phyloP scores from a whole-genome alignment of 2,888 invertebrate genomes.

The Abscondita cerata region DNA sequence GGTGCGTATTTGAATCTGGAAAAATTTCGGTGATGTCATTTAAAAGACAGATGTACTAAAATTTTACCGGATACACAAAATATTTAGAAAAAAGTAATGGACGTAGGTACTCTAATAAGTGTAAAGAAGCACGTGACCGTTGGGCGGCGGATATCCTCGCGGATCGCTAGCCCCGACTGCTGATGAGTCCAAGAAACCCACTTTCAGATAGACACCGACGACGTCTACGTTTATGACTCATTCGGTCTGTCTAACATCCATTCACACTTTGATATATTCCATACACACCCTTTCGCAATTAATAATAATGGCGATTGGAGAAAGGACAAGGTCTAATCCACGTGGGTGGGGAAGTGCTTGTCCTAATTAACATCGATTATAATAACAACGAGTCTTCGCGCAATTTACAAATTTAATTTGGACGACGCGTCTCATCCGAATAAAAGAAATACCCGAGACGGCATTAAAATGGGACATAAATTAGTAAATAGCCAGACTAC shows the following conservation, averaged over 20 bases:
- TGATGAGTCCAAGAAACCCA: slow-evolving; percentile 49
- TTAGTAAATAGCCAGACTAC: not conserved
- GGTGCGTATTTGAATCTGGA: slow-evolving; percentile 33
- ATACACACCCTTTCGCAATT: slow-evolving; percentile 5
- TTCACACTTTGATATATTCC: slow-evolving; percentile 24
- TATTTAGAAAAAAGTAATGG: slow-evolving; percentile 15
- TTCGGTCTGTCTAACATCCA: slow-evolving; percentile 36
- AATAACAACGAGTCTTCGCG: too few relatives aligned
- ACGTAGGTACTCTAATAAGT: slow-evolving; percentile 37
- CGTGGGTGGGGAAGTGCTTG: too few relatives aligned
- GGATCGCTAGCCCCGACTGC: slow-evolving; percentile 47
- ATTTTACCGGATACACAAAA: slow-evolving; percentile 3
- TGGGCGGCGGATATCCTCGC: slow-evolving; percentile 52
- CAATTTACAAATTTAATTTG: too few relatives aligned
- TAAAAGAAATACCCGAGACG: too few relatives aligned
- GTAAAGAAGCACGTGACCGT: slow-evolving; percentile 36
- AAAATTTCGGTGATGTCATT: slow-evolving; percentile 19
- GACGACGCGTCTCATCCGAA: too few relatives aligned
- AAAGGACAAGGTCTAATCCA: not conserved
- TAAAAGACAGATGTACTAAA: slow-evolving; percentile 16
- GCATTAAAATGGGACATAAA: too few relatives aligned
- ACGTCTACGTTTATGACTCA: slow-evolving; percentile 42
- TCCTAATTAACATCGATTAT: too few relatives aligned
- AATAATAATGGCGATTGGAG: slow-evolving; percentile 5
- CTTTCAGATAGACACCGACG: slow-evolving; percentile 41